Evolutionary conservation across 2,797 vertebrate genomes (phyloP).

Genomic region (Notolepis coatsorum): DNA sequence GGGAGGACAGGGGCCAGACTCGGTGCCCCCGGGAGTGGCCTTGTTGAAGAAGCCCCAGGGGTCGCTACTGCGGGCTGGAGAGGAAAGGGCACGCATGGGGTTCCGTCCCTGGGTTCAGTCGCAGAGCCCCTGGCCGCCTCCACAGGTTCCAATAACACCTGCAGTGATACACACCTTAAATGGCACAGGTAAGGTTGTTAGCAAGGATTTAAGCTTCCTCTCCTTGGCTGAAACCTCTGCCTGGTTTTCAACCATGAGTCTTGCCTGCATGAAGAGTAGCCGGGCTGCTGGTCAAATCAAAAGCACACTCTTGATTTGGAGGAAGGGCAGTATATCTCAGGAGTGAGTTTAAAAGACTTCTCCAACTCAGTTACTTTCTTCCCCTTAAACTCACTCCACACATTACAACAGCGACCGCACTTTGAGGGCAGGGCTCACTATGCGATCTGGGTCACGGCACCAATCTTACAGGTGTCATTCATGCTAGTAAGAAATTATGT

Average conservation of each 20-base stretch:
- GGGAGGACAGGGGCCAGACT: constrained; percentile 88
- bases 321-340: constrained; percentile 11
- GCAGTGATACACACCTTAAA: constrained; percentile 85
- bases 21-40: constrained; percentile 91
- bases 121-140: constrained; percentile 80
- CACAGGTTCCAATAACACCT: constrained; percentile 84
- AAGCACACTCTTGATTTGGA: constrained; percentile 21
- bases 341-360: constrained; percentile 6
- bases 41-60: constrained; percentile 89
- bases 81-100: constrained; percentile 96
- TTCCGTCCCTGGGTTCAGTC: constrained; percentile 88
- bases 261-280: too few relatives aligned
- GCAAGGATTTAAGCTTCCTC: too few relatives aligned
- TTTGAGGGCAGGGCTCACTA: not conserved
- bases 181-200: constrained; percentile 88
- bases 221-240: too few relatives aligned
- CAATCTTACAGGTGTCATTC: not conserved
- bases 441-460: not conserved
- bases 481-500: not conserved
- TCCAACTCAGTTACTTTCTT: not conserved
- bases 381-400: not conserved
- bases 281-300: too few relatives aligned
- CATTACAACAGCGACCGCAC: not conserved
- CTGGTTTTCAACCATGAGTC: too few relatives aligned
- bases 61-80: constrained; percentile 88